These are phyloP conservation scores for Thamnophis elegans DNA, from an alignment of 2,797 vertebrate species.

Conservation along the genomic window DNA sequence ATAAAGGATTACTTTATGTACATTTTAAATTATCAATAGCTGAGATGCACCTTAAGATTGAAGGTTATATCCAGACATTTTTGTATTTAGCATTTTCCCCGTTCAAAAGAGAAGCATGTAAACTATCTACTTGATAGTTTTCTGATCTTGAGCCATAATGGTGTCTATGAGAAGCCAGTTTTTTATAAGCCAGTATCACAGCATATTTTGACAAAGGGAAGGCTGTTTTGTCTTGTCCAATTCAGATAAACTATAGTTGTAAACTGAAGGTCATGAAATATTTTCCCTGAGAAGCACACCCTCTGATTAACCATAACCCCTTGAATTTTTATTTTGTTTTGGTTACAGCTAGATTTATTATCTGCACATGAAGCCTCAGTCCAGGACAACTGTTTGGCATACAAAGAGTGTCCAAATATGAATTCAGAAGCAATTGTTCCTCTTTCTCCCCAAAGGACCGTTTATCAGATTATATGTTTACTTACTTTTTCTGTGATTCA, in stretches of 20 bases:
- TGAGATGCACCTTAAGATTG: background rate
- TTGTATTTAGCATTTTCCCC: too few relatives aligned
- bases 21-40: background rate
- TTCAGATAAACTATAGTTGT: background rate
- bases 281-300: background rate
- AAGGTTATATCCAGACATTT: background rate
- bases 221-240: background rate
- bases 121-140: background rate
- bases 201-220: background rate
- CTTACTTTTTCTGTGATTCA: background rate
- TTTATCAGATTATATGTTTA: slow-evolving; percentile 58
- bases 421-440: slow-evolving; percentile 67
- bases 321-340: background rate
- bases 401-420: slow-evolving; percentile 46
- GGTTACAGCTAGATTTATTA: slow-evolving; percentile 61
- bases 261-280: background rate
- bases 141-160: background rate
- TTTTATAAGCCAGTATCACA: background rate
- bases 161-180: background rate
- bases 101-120: background rate
- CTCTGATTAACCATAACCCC: background rate
- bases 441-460: slow-evolving; percentile 54
- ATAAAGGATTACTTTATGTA: background rate
- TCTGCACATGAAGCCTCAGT: slow-evolving; percentile 48
- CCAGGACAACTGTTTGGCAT: slow-evolving; percentile 55